Evolutionary conservation across 2,797 vertebrate genomes (phyloP).

Genomic region (Rhinatrema bivittatum): DNA sequence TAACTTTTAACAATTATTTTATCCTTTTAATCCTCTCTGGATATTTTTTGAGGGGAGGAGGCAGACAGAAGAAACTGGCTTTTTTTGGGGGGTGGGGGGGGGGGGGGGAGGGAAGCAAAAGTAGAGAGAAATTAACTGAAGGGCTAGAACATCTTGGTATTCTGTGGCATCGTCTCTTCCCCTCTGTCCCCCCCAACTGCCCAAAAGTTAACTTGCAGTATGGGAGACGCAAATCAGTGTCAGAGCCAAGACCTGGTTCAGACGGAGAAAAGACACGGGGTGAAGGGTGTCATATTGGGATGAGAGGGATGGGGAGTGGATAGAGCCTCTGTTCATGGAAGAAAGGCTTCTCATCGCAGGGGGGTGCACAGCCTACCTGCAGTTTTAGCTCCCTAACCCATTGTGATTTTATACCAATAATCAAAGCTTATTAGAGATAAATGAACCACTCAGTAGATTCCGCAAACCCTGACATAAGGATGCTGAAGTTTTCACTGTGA

Average conservation of each 20-base stretch:
- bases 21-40: no score
- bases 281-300: constrained; percentile 30
- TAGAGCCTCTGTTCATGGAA: constrained; percentile 15
- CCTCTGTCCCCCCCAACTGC: no score
- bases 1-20: no score
- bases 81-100: no score
- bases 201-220: no score
- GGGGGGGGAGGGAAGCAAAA: no score
- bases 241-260: constrained; percentile 41
- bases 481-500: constrained; percentile 3
- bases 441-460: background rate
- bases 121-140: no score
- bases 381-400: constrained; percentile 1
- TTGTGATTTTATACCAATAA: constrained; percentile 11
- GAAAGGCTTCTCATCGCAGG: constrained; percentile 19
- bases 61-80: no score
- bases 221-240: constrained; percentile 38
- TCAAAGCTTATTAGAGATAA: background rate
- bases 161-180: no score
- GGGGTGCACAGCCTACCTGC: background rate
- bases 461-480: no score
- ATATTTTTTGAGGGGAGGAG: no score
- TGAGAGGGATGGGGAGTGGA: constrained; percentile 3
- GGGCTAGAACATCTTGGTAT: no score
- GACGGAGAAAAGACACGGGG: constrained; percentile 25